A percentile compares a stretch with the other conserved stretches of the same genome.
These are phyloP conservation scores for Adrianichthys oophorus DNA, from an alignment of 2,797 vertebrate species.

Conservation along the genomic window DNA sequence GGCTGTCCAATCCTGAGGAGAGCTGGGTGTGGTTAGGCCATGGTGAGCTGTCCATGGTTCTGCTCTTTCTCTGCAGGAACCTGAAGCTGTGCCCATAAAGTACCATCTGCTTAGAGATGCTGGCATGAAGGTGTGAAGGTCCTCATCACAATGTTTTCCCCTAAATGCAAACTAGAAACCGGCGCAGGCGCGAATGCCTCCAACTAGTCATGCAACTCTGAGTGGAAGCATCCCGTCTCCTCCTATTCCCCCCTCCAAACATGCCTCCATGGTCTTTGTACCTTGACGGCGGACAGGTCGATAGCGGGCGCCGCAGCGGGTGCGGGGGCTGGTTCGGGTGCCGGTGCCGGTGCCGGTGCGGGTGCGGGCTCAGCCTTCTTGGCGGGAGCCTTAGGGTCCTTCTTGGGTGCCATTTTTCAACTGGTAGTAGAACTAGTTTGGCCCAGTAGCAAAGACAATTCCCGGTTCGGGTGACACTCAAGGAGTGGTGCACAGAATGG, in stretches of 20 bases:
- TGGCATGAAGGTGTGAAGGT: background rate
- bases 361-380: slow-evolving; percentile 74
- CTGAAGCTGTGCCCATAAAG: background rate
- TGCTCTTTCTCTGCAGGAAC: slow-evolving; percentile 12
- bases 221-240: slow-evolving; percentile 2
- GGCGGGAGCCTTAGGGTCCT: slow-evolving; percentile 77
- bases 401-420: slow-evolving; percentile 81
- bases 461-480: slow-evolving; percentile 67
- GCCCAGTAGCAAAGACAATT: slow-evolving; percentile 59
- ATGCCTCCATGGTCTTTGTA: slow-evolving; percentile 41
- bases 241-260: background rate
- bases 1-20: slow-evolving; percentile 46
- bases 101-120: background rate
- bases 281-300: slow-evolving; percentile 80
- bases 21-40: slow-evolving; percentile 50
- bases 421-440: slow-evolving; percentile 40
- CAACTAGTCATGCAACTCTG: slow-evolving; percentile 2
- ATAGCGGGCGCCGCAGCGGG: slow-evolving; percentile 38
- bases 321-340: slow-evolving; percentile 44
- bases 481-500: slow-evolving; percentile 71
- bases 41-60: slow-evolving; percentile 70
- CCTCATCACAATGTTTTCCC: background rate
- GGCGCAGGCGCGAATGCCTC: too few relatives aligned
- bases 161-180: too few relatives aligned
- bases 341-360: slow-evolving; percentile 31